phyloP scores from a whole-genome alignment of 2,113 vertebrate genomes.

The Sporophila hypoxantha region DNA sequence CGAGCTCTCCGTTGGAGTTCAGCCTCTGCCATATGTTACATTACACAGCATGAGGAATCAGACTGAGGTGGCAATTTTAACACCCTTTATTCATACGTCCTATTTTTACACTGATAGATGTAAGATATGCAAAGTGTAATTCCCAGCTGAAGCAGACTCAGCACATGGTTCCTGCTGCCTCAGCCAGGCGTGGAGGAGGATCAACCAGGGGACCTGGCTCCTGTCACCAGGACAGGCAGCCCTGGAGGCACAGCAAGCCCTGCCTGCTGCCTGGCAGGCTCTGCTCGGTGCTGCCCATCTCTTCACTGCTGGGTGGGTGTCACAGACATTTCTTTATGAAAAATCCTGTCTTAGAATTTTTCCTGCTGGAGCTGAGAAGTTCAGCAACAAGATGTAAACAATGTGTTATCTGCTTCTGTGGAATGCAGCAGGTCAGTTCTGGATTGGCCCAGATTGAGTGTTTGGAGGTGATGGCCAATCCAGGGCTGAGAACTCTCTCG shows the following conservation, averaged over 20 bases:
- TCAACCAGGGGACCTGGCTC: background rate
- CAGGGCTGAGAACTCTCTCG: too few relatives aligned
- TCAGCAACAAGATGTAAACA: too few relatives aligned
- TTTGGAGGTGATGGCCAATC: too few relatives aligned
- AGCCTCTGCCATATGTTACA: conserved; percentile 53
- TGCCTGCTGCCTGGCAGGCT: background rate
- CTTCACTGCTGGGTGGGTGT: background rate
- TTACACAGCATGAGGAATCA: conserved; percentile 56
- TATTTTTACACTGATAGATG: conserved; percentile 56
- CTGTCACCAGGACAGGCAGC: background rate
- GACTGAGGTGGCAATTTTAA: conserved; percentile 61
- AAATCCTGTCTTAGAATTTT: too few relatives aligned
- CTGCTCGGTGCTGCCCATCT: background rate
- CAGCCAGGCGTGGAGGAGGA: conserved; percentile 3
- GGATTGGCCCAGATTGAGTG: too few relatives aligned
- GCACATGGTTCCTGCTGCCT: conserved; percentile 39
- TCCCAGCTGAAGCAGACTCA: conserved; percentile 55
- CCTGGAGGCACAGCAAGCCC: background rate
- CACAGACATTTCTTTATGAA: too few relatives aligned
- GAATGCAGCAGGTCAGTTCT: too few relatives aligned
- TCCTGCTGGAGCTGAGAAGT: too few relatives aligned
- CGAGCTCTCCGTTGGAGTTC: background rate
- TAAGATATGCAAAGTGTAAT: conserved; percentile 53
- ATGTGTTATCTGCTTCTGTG: too few relatives aligned
- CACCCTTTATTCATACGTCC: conserved; percentile 60